phyloP scores from a whole-genome alignment of 2,888 invertebrate species.

The Chironomus riparius region DNA sequence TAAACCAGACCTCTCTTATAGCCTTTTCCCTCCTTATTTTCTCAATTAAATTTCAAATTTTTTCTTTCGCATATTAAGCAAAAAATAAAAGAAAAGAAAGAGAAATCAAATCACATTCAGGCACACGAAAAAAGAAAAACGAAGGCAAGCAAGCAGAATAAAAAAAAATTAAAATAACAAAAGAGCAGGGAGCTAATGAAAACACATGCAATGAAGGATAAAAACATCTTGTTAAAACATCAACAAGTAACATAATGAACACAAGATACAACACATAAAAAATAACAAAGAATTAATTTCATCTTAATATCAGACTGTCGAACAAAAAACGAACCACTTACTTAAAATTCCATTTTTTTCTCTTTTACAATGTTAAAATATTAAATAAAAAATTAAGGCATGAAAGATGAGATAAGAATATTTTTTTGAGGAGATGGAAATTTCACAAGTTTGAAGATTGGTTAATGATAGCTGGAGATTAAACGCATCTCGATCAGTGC shows the following conservation, averaged over 20 bases:
- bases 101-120: no score
- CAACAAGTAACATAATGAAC: conserved; percentile 19
- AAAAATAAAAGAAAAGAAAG: no score
- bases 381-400: neutral
- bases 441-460: neutral
- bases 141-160: neutral
- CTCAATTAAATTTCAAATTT: no score
- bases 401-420: neutral
- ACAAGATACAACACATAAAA: conserved; percentile 8
- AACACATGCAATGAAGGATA: neutral
- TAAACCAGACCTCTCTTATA: no score
- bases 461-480: no score
- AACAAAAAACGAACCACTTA: neutral
- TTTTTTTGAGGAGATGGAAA: neutral
- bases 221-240: conserved; percentile 21
- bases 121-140: neutral
- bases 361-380: neutral
- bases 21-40: no score
- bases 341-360: conserved; percentile 23
- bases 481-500: no score
- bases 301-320: conserved; percentile 20
- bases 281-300: conserved; percentile 19
- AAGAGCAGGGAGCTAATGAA: neutral
- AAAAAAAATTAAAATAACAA: neutral
- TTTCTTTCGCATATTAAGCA: no score